Percentiles rank a stretch among this genome's conserved stretches.
Conservation (phyloP, 2,888 invertebrate genomes). For the Brachylomia viminalis region DNA sequence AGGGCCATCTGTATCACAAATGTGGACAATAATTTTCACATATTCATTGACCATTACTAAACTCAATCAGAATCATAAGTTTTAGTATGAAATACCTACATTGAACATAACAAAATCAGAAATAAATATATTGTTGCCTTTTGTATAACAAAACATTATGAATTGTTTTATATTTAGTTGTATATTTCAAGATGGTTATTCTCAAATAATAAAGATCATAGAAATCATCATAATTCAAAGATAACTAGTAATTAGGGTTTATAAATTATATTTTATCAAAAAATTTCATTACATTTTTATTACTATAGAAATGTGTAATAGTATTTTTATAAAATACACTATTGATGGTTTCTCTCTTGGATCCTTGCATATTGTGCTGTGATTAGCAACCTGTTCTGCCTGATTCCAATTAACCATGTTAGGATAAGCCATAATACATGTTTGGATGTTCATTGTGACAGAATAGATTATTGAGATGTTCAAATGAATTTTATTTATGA, state of each 20-base stretch:
- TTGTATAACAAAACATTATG: background rate
- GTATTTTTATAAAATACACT: constrained; percentile 71
- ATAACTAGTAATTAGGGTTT: constrained; percentile 51
- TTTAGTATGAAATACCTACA: constrained; percentile 9
- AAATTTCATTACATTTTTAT: constrained; percentile 48
- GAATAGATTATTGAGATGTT: constrained; percentile 81
- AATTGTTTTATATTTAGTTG: constrained; percentile 4
- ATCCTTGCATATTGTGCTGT: constrained; percentile 68
- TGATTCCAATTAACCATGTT: constrained; percentile 67
- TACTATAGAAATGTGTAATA: constrained; percentile 52
- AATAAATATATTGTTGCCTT: background rate
- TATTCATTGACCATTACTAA: constrained; percentile 42
- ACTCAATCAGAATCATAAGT: background rate
- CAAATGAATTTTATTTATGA: constrained; percentile 77
- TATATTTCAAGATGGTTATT: constrained; percentile 35
- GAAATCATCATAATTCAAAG: constrained; percentile 24
- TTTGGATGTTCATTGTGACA: constrained; percentile 75
- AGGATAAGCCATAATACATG: constrained; percentile 73
- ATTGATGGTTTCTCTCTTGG: constrained; percentile 60
- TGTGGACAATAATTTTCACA: constrained; percentile 69
- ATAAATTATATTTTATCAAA: constrained; percentile 49
- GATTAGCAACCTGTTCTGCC: constrained; percentile 58
- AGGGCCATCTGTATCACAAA: constrained; percentile 28
- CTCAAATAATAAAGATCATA: constrained; percentile 36
- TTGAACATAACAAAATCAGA: background rate